These are phyloP conservation scores for Acholoe squamosa DNA, from an alignment of 2,888 invertebrate species.

Conservation along the genomic window DNA sequence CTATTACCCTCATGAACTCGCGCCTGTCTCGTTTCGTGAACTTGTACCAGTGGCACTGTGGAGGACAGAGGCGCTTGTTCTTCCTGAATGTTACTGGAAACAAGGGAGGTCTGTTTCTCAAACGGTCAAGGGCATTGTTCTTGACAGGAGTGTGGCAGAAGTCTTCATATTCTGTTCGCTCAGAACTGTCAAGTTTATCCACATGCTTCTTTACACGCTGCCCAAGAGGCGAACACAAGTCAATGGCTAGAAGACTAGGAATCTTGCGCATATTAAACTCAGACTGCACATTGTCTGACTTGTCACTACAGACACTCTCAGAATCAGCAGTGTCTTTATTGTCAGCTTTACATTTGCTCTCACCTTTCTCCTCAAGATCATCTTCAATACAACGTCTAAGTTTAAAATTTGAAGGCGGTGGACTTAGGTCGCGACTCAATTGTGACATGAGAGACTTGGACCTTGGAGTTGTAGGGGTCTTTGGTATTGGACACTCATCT, in stretches of 20 bases:
- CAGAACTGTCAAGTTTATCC: constrained; percentile 66
- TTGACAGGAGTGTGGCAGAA: constrained; percentile 78
- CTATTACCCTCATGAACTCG: constrained; percentile 73
- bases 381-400: neutral
- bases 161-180: constrained; percentile 69
- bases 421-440: constrained; percentile 74
- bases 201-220: constrained; percentile 77
- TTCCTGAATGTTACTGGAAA: constrained; percentile 75
- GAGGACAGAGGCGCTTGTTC: constrained; percentile 66
- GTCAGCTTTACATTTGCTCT: neutral
- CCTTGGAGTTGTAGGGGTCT: constrained; percentile 75
- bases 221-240: constrained; percentile 76
- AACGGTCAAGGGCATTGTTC: constrained; percentile 73
- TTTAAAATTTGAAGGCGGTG: constrained; percentile 40
- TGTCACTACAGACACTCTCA: constrained; percentile 53
- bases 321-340: constrained; percentile 18
- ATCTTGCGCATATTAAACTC: neutral
- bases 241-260: constrained; percentile 75
- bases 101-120: constrained; percentile 73
- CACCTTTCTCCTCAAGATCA: neutral
- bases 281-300: neutral
- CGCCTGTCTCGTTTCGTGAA: constrained; percentile 73
- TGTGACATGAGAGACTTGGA: constrained; percentile 80
- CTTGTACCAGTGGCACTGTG: constrained; percentile 74
- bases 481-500: constrained; percentile 56